Conservation (phyloP, 2,113 vertebrate genomes). For the Sebastes schlegelii region DNA sequence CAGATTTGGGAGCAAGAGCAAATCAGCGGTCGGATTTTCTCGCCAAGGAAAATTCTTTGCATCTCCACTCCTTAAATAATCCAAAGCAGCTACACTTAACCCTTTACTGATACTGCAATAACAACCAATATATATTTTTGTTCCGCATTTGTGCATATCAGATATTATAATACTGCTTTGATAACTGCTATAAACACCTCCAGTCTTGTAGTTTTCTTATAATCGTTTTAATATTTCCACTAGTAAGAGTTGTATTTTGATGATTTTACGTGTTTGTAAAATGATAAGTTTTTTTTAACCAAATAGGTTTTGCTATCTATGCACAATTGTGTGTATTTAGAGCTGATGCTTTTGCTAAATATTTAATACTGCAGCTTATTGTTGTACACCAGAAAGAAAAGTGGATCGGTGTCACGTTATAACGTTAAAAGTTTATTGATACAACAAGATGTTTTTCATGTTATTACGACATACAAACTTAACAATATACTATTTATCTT, state of each 20-base stretch:
- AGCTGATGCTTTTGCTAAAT: conserved; percentile 11
- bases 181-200: background rate
- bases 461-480: too few relatives aligned
- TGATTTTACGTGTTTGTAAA: conserved; percentile 48
- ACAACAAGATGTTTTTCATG: too few relatives aligned
- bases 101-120: conserved; percentile 6
- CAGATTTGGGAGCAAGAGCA: conserved; percentile 95
- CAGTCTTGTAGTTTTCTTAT: background rate
- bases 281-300: conserved; percentile 27
- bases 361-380: background rate
- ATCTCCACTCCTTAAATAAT: conserved; percentile 92
- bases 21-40: conserved; percentile 84
- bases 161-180: conserved; percentile 21
- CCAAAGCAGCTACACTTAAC: conserved; percentile 22
- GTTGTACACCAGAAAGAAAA: too few relatives aligned
- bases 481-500: too few relatives aligned
- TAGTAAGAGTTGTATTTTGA: conserved; percentile 30
- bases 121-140: background rate
- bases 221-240: conserved; percentile 44
- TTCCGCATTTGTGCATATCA: conserved; percentile 22
- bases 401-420: too few relatives aligned
- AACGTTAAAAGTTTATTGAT: too few relatives aligned
- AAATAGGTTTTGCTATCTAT: conserved; percentile 33
- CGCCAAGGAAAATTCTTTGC: conserved; percentile 93
- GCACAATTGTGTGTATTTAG: conserved; percentile 44